Conservation (phyloP, 30 jellyfish, hydroid and myxozoan genomes). For the Aurelia sp. region DNA sequence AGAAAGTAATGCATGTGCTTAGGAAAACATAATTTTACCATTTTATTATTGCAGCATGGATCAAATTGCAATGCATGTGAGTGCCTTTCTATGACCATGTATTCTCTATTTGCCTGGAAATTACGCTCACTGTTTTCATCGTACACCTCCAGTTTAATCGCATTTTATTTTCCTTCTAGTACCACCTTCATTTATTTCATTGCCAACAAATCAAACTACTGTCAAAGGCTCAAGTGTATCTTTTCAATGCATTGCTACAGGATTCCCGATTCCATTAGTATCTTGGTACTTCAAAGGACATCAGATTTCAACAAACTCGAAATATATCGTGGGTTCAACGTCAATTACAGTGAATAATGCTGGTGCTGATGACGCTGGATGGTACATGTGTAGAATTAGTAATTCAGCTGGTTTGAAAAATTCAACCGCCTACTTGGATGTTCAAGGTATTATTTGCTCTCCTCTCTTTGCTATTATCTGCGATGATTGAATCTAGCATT, state of each 20-base stretch:
- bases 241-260: conserved; percentile 38
- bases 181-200: conserved; percentile 44
- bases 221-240: conserved; percentile 1
- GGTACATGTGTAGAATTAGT: conserved; percentile 50
- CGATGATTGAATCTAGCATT: too few species aligned
- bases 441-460: conserved; percentile 38
- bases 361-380: conserved; percentile 34
- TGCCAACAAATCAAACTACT: conserved; percentile 46
- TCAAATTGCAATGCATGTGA: too few species aligned
- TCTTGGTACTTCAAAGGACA: conserved; percentile 29
- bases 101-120: too few species aligned
- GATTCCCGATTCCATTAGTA: conserved; percentile 56
- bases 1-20: too few species aligned
- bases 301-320: conserved; percentile 4
- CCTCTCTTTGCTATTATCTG: too few species aligned
- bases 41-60: too few species aligned
- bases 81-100: too few species aligned
- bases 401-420: conserved; percentile 42
- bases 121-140: too few species aligned
- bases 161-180: background rate
- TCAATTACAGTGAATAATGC: conserved; percentile 40
- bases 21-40: too few species aligned
- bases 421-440: conserved; percentile 40
- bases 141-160: too few species aligned
- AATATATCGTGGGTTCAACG: conserved; percentile 1